Conservation (phyloP, 2,113 vertebrate species). For the Varanus salvator region DNA sequence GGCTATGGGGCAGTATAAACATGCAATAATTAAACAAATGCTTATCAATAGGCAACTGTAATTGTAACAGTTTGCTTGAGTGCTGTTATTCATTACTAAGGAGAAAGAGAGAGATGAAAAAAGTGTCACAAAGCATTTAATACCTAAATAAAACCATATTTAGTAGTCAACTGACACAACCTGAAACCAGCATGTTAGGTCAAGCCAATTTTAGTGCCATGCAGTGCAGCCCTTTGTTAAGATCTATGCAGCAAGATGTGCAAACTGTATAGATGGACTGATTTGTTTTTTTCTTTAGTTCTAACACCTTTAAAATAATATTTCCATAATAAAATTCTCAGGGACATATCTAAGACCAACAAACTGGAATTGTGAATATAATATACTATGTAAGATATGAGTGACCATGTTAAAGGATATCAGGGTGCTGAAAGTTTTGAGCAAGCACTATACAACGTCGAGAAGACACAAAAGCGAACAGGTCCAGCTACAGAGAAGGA, state of each 20-base stretch:
- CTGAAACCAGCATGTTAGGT: not conserved
- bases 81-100: not conserved
- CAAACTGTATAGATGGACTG: not conserved
- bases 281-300: too few relatives aligned
- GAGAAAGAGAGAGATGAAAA: too few relatives aligned
- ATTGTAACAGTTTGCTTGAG: not conserved
- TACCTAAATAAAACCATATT: not conserved
- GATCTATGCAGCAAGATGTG: not conserved
- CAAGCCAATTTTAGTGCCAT: not conserved
- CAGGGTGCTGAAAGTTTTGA: not conserved
- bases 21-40: too few relatives aligned
- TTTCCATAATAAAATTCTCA: not conserved
- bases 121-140: not conserved
- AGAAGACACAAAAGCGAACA: not conserved
- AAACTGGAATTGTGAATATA: not conserved
- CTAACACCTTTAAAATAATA: not conserved
- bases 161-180: not conserved
- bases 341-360: not conserved
- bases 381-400: not conserved
- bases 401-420: not conserved
- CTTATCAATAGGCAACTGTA: not conserved
- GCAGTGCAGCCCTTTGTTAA: not conserved
- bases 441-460: not conserved
- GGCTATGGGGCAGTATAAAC: too few relatives aligned
- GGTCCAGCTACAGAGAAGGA: not conserved